Conservation (phyloP, 2,888 invertebrate genomes). For the Acrobasis repandana region DNA sequence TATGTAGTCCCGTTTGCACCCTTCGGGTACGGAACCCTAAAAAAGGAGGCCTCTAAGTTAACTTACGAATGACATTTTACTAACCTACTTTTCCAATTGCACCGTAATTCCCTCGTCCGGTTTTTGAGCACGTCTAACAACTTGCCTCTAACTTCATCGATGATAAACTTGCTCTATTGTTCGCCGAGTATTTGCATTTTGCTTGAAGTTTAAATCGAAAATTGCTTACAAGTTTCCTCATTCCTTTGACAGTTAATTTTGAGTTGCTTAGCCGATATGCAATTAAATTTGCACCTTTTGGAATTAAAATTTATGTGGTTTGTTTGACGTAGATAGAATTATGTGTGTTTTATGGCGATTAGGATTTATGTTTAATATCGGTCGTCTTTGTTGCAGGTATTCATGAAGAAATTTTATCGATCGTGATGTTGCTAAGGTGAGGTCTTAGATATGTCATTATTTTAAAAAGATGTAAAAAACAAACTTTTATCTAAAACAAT, state of each 20-base stretch:
- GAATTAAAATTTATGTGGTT: background rate
- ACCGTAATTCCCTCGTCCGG: background rate
- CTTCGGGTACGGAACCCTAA: too few relatives aligned
- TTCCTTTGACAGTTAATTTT: conserved; percentile 25
- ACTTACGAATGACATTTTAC: background rate
- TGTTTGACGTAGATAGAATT: conserved; percentile 2
- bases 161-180: conserved; percentile 53
- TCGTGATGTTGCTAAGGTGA: conserved; percentile 7
- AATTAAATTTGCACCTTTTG: background rate
- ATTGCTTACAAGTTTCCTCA: conserved; percentile 47
- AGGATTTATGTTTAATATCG: background rate
- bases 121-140: conserved; percentile 44
- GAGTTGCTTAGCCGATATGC: background rate
- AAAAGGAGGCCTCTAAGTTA: too few relatives aligned
- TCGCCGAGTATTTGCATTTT: conserved; percentile 71
- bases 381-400: conserved; percentile 5
- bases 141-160: conserved; percentile 41
- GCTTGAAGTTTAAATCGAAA: conserved; percentile 69
- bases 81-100: background rate
- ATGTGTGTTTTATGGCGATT: background rate
- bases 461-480: too few relatives aligned
- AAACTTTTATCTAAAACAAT: too few relatives aligned
- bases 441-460: too few relatives aligned
- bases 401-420: background rate
- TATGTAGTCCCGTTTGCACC: too few relatives aligned